These are phyloP conservation scores for Psococerastis gibbosa DNA, from an alignment of 2,888 invertebrate genomes.

Conservation along the genomic window DNA sequence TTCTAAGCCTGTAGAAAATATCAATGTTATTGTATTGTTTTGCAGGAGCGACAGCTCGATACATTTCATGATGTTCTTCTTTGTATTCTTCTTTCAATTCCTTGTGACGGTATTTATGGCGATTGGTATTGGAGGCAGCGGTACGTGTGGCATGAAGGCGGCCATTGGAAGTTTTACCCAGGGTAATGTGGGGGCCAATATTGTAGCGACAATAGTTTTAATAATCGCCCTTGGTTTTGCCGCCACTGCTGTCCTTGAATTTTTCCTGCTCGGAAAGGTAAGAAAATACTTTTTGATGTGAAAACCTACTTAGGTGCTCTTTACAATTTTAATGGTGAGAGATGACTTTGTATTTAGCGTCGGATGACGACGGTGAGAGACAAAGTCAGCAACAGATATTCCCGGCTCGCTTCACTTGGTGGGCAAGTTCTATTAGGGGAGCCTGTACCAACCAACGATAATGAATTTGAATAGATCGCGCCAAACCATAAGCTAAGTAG, in stretches of 20 bases:
- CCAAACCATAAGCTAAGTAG: too few species aligned
- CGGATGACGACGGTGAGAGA: too few species aligned
- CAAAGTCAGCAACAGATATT: too few species aligned
- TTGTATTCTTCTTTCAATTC: slow-evolving; percentile 93
- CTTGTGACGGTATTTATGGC: slow-evolving; percentile 74
- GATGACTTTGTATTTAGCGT: too few species aligned
- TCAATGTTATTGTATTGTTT: too few species aligned
- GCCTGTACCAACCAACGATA: too few species aligned
- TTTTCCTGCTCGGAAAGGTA: slow-evolving; percentile 77
- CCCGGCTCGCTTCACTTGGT: too few species aligned
- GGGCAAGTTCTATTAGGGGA: too few species aligned
- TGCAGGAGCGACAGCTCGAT: slow-evolving; percentile 90
- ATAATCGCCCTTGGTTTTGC: slow-evolving; percentile 63
- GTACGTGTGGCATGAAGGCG: slow-evolving; percentile 70
- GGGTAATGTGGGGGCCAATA: slow-evolving; percentile 34
- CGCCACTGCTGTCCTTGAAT: slow-evolving; percentile 51
- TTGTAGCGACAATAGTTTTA: slow-evolving; percentile 60
- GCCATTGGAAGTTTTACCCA: slow-evolving; percentile 45
- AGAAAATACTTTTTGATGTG: slow-evolving; percentile 14
- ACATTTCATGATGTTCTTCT: slow-evolving; percentile 99
- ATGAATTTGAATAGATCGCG: too few species aligned
- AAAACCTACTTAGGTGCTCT: neutral
- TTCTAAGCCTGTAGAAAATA: too few species aligned
- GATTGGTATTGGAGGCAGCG: slow-evolving; percentile 65
- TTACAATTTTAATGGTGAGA: too few species aligned